Evolutionary conservation across 2,888 invertebrate species (phyloP).

Genomic region (Drosophila mettleri): DNA sequence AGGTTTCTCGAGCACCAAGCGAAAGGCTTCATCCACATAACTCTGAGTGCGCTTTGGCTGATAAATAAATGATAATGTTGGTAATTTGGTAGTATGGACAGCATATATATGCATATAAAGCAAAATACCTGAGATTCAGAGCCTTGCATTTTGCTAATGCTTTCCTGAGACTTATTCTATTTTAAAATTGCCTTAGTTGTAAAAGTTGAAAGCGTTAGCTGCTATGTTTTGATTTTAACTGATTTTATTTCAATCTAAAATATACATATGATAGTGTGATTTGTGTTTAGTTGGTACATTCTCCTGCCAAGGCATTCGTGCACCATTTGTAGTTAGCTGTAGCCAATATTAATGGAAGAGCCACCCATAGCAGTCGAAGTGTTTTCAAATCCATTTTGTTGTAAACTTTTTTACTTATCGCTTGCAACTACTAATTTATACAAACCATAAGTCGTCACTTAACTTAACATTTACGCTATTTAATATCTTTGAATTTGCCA

Average conservation of each 20-base stretch:
- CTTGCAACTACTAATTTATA: neutral
- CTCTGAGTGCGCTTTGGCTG: constrained; percentile 78
- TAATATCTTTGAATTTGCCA: neutral
- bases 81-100: too few relatives aligned
- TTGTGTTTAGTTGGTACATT: constrained; percentile 7
- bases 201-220: neutral
- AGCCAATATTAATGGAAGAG: neutral
- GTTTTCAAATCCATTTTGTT: neutral
- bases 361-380: neutral
- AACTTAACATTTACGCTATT: neutral
- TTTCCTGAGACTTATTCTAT: neutral
- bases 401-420: neutral
- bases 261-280: neutral
- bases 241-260: constrained; percentile 7
- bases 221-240: constrained; percentile 1
- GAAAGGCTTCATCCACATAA: constrained; percentile 81
- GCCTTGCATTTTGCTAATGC: constrained; percentile 42
- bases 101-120: too few relatives aligned
- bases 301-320: neutral
- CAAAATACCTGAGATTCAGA: constrained; percentile 44
- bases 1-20: constrained; percentile 68
- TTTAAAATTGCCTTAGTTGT: neutral
- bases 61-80: neutral
- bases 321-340: constrained; percentile 21
- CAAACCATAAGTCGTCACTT: neutral